Evolutionary conservation across 2,113 vertebrate species (phyloP).

Genomic region (Brachyistius frenatus): DNA sequence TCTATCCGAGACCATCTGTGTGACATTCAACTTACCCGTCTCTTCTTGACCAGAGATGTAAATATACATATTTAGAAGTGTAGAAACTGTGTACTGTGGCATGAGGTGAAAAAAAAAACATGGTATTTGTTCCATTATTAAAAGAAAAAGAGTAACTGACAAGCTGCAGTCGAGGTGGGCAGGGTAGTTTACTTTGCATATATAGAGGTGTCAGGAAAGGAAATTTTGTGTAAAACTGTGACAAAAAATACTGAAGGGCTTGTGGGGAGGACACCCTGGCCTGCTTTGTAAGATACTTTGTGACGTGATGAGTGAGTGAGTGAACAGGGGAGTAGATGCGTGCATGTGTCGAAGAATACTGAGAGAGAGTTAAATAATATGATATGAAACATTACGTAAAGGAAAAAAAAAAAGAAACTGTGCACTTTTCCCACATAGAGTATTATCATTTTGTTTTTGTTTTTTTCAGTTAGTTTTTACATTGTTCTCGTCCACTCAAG

Average conservation of each 20-base stretch:
- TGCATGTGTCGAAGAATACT: conserved; percentile 62
- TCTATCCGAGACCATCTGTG: conserved; percentile 49
- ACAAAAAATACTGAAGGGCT: conserved; percentile 62
- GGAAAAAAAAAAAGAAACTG: conserved; percentile 76
- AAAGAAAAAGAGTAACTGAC: conserved; percentile 49
- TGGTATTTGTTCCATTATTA: conserved; percentile 55
- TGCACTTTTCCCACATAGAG: conserved; percentile 89
- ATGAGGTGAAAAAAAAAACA: conserved; percentile 66
- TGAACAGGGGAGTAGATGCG: conserved; percentile 30
- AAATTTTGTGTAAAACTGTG: conserved; percentile 68
- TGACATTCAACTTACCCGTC: conserved; percentile 46
- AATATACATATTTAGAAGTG: conserved; percentile 71
- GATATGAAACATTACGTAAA: conserved; percentile 65
- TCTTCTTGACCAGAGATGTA: conserved; percentile 66
- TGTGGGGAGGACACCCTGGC: conserved; percentile 32
- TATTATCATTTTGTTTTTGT: conserved; percentile 77
- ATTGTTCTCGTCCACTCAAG: conserved; percentile 50
- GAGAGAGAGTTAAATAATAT: conserved; percentile 63
- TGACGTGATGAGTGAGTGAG: conserved; percentile 49
- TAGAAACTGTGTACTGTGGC: conserved; percentile 74
- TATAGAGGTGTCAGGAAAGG: conserved; percentile 30
- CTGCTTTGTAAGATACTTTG: conserved; percentile 63
- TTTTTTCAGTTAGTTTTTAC: conserved; percentile 73
- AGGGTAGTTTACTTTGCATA: conserved; percentile 53
- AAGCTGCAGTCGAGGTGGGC: conserved; percentile 47